Evolutionary conservation across 2,888 invertebrate species (phyloP).

Genomic region (Plutella xylostella): DNA sequence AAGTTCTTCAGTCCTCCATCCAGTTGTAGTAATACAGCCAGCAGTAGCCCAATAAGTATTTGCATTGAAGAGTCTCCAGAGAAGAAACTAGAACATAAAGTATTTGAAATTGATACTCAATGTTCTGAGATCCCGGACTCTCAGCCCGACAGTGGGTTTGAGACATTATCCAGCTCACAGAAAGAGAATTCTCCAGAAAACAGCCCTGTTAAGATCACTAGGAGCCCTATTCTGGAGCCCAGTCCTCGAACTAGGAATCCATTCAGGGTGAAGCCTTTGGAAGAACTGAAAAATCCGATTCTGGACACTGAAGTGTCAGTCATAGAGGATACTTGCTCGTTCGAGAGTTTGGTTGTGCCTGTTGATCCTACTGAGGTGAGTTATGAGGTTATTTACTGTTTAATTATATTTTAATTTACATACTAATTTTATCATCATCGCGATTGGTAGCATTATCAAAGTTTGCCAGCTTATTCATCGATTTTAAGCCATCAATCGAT

Average conservation of each 20-base stretch:
- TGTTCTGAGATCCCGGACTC: slow-evolving; percentile 24
- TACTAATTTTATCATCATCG: too few species aligned
- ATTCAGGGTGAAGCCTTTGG: slow-evolving; percentile 24
- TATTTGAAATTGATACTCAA: slow-evolving; percentile 23
- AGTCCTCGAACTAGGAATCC: slow-evolving; percentile 31
- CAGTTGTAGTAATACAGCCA: slow-evolving; percentile 3
- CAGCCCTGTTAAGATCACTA: slow-evolving; percentile 3
- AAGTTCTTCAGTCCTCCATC: slow-evolving; percentile 60
- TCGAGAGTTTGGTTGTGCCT: slow-evolving; percentile 41
- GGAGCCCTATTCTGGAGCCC: slow-evolving; percentile 39
- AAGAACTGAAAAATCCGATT: slow-evolving; percentile 14
- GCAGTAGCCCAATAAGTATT: too few species aligned
- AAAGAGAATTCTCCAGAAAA: slow-evolving; percentile 43
- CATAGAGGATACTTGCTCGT: slow-evolving; percentile 51
- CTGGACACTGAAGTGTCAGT: slow-evolving; percentile 37
- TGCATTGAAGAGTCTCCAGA: slow-evolving; percentile 24
- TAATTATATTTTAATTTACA: too few species aligned
- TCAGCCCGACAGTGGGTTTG: too few species aligned
- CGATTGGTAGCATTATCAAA: too few species aligned
- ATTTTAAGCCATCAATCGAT: too few species aligned
- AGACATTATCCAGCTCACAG: slow-evolving; percentile 27
- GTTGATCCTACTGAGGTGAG: too few species aligned
- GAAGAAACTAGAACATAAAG: slow-evolving; percentile 8
- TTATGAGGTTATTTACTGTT: too few species aligned
- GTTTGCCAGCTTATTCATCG: too few species aligned